These are phyloP conservation scores for Lepidocolaptes lacrymiger DNA, from an alignment of 2,797 vertebrate species.

Conservation along the genomic window DNA sequence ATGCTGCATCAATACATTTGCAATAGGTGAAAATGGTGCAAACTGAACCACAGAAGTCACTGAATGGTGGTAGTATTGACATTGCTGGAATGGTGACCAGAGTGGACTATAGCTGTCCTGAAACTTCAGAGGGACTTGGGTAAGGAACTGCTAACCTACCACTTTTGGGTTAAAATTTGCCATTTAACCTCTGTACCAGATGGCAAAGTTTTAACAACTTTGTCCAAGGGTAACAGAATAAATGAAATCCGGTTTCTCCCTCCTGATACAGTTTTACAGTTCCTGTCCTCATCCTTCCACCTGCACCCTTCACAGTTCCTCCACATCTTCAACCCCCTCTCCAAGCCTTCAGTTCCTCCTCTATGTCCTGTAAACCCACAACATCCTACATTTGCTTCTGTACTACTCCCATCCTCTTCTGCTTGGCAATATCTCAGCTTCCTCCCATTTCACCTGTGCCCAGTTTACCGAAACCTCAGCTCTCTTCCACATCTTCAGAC, in stretches of 20 bases:
- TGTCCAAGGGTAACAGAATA: background rate
- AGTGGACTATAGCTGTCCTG: background rate
- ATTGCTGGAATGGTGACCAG: background rate
- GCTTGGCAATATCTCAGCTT: background rate
- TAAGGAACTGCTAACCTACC: background rate
- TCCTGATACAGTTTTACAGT: background rate
- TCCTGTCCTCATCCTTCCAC: background rate
- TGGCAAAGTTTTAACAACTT: background rate
- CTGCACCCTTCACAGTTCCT: background rate
- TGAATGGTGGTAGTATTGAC: background rate
- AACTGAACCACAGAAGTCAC: background rate
- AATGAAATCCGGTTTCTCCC: background rate
- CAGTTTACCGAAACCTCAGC: background rate
- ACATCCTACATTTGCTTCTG: background rate
- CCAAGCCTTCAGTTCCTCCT: background rate
- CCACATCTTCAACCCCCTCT: rapidly evolving
- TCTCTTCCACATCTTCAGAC: background rate
- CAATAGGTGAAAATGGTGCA: background rate
- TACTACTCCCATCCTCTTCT: background rate
- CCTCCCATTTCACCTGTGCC: background rate
- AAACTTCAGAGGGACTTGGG: background rate
- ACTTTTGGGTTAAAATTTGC: background rate
- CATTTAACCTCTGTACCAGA: background rate
- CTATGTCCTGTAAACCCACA: background rate
- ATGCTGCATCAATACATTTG: background rate